These are phyloP conservation scores for Lepidocolaptes lacrymiger DNA, from an alignment of 2,797 vertebrate species.

Conservation along the genomic window DNA sequence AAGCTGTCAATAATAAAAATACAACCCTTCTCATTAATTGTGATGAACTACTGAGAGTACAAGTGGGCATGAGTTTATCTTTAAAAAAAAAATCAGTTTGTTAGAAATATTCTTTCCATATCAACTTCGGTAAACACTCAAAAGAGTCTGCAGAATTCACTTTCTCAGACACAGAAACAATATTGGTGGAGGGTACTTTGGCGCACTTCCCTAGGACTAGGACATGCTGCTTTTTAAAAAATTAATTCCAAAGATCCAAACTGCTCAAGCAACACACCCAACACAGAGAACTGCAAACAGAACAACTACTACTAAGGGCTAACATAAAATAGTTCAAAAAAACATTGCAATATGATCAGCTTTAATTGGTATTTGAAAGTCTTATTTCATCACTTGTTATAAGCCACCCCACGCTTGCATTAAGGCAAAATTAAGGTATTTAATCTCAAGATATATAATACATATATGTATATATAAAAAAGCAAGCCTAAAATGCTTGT, in stretches of 20 bases:
- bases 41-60: neutral
- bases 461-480: no score
- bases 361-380: neutral
- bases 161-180: neutral
- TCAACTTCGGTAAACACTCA: neutral
- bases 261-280: neutral
- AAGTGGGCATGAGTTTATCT: neutral
- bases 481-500: neutral
- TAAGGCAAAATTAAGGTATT: neutral
- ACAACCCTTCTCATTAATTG: neutral
- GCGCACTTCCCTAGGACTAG: neutral
- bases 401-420: neutral
- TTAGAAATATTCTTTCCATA: neutral
- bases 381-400: neutral
- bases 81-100: neutral
- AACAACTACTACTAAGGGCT: neutral
- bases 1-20: neutral
- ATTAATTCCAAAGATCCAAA: neutral
- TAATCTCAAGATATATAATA: neutral
- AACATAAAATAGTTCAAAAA: neutral
- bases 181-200: neutral
- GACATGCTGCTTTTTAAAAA: neutral
- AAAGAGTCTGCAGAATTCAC: neutral
- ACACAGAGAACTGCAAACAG: neutral
- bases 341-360: neutral